Conservation (phyloP, 2,797 vertebrate species). For the Pseudochaenichthys georgianus region DNA sequence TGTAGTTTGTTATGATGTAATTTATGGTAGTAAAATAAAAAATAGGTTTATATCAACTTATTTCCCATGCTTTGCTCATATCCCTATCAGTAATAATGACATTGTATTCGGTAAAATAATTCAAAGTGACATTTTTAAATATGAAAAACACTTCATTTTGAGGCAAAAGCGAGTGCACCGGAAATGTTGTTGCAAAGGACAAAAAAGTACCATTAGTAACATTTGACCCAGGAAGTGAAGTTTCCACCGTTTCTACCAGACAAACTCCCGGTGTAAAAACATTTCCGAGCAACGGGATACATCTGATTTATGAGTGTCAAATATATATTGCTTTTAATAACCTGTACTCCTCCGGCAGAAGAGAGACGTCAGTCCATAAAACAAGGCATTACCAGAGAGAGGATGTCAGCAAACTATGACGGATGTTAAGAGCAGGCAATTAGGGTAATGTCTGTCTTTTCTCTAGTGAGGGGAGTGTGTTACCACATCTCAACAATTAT, state of each 20-base stretch:
- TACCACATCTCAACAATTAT: neutral
- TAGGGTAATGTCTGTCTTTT: neutral
- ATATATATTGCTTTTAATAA: slow-evolving; percentile 30
- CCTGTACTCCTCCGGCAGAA: slow-evolving; percentile 33
- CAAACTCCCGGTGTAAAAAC: neutral
- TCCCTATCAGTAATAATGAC: neutral
- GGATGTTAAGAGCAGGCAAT: neutral
- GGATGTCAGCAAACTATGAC: slow-evolving; percentile 7
- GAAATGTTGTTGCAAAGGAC: neutral
- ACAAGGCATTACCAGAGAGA: slow-evolving; percentile 42
- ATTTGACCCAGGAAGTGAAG: neutral
- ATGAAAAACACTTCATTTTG: neutral
- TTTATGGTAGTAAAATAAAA: too few species aligned
- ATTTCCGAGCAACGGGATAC: slow-evolving; percentile 33
- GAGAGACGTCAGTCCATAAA: slow-evolving; percentile 28
- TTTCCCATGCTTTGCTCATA: neutral
- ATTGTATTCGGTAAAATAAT: neutral
- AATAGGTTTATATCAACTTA: neutral
- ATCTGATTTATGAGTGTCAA: slow-evolving; percentile 14
- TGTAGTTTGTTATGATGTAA: too few species aligned
- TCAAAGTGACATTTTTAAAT: neutral
- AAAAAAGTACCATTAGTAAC: neutral
- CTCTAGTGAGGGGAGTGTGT: neutral
- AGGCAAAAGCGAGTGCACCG: neutral
- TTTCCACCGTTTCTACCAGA: neutral